phyloP scores from a whole-genome alignment of 2,888 invertebrate species.

The Pristionchus exspectatus region DNA sequence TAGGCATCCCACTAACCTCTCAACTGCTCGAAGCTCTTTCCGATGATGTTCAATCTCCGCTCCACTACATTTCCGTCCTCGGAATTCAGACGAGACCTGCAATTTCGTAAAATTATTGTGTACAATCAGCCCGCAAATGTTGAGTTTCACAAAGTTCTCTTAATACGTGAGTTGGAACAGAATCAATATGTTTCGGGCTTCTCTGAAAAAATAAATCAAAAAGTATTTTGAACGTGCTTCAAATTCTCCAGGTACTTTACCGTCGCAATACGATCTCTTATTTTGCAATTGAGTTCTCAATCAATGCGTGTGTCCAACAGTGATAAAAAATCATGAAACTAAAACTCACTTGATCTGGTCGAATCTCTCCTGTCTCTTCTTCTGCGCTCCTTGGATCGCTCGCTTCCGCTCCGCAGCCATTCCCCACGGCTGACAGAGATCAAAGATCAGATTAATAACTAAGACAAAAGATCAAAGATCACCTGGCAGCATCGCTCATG shows the following conservation, averaged over 20 bases:
- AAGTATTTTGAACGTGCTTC: too few relatives aligned
- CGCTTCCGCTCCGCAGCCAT: conserved; percentile 52
- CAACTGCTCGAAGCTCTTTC: conserved; percentile 31
- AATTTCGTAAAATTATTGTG: background rate
- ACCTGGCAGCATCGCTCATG: background rate
- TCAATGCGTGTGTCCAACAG: background rate
- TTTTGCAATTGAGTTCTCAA: too few relatives aligned
- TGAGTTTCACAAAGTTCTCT: background rate
- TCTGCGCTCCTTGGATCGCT: conserved; percentile 58
- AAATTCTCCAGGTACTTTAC: too few relatives aligned
- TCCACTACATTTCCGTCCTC: conserved; percentile 39
- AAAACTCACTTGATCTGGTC: conserved; percentile 54
- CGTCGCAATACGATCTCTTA: too few relatives aligned
- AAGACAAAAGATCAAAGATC: conserved; percentile 11
- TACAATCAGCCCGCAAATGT: background rate
- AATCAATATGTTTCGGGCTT: too few relatives aligned
- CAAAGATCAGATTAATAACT: background rate
- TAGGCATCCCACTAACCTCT: background rate
- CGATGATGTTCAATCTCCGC: background rate
- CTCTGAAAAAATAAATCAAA: too few relatives aligned
- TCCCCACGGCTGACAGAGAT: conserved; percentile 63
- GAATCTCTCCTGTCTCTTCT: conserved; percentile 57
- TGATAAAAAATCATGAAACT: background rate
- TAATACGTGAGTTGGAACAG: background rate
- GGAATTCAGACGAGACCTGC: conserved; percentile 28